Conservation (phyloP, 2,113 vertebrate genomes). For the Hylia prasina region DNA sequence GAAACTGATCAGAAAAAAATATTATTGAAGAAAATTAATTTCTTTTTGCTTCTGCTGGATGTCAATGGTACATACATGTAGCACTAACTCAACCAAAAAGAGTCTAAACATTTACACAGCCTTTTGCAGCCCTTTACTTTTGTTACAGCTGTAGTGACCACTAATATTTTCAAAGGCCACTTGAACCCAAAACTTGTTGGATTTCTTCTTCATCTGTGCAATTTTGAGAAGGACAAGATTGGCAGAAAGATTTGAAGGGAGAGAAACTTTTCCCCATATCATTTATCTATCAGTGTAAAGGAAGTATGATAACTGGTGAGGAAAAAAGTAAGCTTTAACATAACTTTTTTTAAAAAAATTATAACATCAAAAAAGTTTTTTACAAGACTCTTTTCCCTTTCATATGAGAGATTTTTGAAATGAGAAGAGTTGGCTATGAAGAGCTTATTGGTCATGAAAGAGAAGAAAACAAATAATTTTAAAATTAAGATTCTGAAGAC, state of each 20-base stretch:
- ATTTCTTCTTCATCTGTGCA: not conserved
- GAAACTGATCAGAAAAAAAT: not conserved
- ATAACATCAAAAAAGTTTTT: not conserved
- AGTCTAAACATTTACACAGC: not conserved
- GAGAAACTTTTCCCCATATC: not conserved
- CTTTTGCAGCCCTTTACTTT: not conserved
- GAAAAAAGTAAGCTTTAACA: not conserved
- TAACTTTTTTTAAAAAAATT: rapidly evolving
- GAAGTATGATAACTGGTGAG: not conserved
- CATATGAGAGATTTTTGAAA: not conserved
- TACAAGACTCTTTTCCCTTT: not conserved
- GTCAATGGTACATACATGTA: not conserved
- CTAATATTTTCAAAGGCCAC: not conserved
- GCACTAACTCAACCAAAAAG: not conserved
- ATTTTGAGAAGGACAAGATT: not conserved
- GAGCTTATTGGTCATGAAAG: not conserved
- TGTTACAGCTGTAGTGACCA: not conserved
- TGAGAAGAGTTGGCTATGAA: not conserved
- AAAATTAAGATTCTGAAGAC: not conserved
- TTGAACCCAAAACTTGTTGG: not conserved
- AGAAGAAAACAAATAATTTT: not conserved
- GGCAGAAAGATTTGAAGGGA: not conserved
- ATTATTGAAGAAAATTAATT: not conserved
- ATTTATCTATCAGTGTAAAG: not conserved
- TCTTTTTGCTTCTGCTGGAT: not conserved